A percentile compares a stretch with the other conserved stretches of the same genome.
phyloP scores from a whole-genome alignment of 2,888 invertebrate species.

The Eilema depressum region DNA sequence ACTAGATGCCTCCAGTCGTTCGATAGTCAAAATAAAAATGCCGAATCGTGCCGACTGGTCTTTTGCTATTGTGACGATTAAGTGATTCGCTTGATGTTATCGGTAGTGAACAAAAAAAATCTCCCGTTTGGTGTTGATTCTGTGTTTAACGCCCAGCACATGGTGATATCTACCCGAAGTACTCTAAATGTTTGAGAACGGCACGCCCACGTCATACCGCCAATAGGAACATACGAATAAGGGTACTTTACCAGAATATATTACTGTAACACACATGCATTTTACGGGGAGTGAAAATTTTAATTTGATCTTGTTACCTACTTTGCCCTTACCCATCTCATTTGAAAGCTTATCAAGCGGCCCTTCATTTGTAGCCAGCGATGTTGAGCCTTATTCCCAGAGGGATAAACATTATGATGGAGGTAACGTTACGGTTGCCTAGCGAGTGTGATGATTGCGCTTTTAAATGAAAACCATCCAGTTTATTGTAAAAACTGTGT shows the following conservation, averaged over 20 bases:
- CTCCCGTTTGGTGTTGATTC: too few species aligned
- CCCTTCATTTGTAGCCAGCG: background rate
- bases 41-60: too few species aligned
- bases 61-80: too few species aligned
- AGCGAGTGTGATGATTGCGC: slow-evolving; percentile 43
- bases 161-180: too few species aligned
- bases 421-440: slow-evolving; percentile 20
- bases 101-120: too few species aligned
- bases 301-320: slow-evolving; percentile 62
- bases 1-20: too few species aligned
- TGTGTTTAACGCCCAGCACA: too few species aligned
- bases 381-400: slow-evolving; percentile 24
- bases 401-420: slow-evolving; percentile 9
- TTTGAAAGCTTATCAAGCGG: slow-evolving; percentile 42
- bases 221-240: background rate
- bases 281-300: slow-evolving; percentile 55
- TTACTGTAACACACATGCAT: slow-evolving; percentile 47
- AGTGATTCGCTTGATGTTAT: too few species aligned
- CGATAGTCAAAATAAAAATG: too few species aligned
- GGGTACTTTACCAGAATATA: slow-evolving; percentile 9
- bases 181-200: too few species aligned
- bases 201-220: too few species aligned
- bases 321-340: slow-evolving; percentile 57
- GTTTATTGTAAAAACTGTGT: slow-evolving; percentile 57
- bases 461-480: slow-evolving; percentile 55